These are phyloP conservation scores for Bos indicus DNA, from an alignment of 2,113 vertebrate genomes.

Conservation along the genomic window DNA sequence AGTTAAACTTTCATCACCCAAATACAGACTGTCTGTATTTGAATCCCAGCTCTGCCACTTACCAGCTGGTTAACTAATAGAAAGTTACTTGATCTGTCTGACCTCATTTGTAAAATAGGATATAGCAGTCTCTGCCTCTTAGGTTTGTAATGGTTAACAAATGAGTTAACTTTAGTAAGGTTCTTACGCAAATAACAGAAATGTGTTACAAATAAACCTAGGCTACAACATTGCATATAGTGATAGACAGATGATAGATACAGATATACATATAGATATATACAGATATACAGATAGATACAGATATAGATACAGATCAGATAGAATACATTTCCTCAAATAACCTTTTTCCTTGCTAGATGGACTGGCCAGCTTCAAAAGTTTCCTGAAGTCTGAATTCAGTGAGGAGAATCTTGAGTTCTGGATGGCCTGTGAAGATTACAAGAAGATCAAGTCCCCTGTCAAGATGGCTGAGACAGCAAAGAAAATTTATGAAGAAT, in stretches of 20 bases:
- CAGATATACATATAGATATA: too few relatives aligned
- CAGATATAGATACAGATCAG: neutral
- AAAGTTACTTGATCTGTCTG: neutral
- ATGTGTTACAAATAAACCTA: neutral
- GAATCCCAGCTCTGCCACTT: neutral
- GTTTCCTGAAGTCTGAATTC: slow-evolving; percentile 96
- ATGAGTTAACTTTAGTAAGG: neutral
- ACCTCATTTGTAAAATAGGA: neutral
- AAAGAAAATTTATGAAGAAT: slow-evolving; percentile 96
- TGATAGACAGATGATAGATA: neutral
- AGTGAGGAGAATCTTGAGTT: slow-evolving; percentile 97
- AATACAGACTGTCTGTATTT: neutral
- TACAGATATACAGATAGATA: too few relatives aligned
- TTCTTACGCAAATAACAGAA: neutral
- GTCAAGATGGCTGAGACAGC: slow-evolving; percentile 89
- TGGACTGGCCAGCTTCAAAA: slow-evolving; percentile 88
- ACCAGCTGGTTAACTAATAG: neutral
- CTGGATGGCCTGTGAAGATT: slow-evolving; percentile 96
- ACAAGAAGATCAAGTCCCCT: slow-evolving; percentile 90
- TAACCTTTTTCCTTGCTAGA: slow-evolving; percentile 75
- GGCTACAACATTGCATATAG: fast-evolving
- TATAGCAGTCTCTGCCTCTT: neutral
- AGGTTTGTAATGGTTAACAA: neutral
- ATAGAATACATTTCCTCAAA: neutral
- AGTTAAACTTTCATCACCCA: neutral